A percentile compares a stretch with the other conserved stretches of the same genome.
phyloP scores from a whole-genome alignment of 2,113 vertebrate species.

The Eonycteris spelaea region DNA sequence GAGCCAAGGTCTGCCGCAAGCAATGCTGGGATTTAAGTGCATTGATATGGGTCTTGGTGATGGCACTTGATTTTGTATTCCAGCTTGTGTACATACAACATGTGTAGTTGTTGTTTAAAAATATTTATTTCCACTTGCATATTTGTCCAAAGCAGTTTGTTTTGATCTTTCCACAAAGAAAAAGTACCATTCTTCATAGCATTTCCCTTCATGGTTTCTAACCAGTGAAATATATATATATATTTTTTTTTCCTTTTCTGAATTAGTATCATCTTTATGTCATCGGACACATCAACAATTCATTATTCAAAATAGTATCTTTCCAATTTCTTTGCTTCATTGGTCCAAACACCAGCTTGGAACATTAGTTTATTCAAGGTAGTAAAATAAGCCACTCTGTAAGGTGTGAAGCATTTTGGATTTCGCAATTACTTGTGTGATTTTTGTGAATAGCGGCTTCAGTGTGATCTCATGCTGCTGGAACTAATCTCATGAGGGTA shows the following conservation, averaged over 20 bases:
- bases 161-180: background rate
- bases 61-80: background rate
- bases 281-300: background rate
- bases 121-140: background rate
- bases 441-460: background rate
- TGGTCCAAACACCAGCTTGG: background rate
- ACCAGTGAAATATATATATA: background rate
- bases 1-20: background rate
- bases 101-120: background rate
- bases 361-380: background rate
- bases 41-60: background rate
- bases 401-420: background rate
- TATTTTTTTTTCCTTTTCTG: background rate
- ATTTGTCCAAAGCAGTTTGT: background rate
- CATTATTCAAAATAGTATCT: background rate
- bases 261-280: background rate
- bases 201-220: background rate
- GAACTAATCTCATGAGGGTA: background rate
- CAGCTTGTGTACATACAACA: background rate
- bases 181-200: background rate
- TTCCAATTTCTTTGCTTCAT: background rate
- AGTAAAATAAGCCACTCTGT: background rate
- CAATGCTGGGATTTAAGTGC: background rate
- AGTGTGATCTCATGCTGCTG: constrained; percentile 12
- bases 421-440: background rate